Evolutionary conservation across 64 coral and sea anemone genomes (phyloP).

Genomic region (Astreopora myriophthalma): DNA sequence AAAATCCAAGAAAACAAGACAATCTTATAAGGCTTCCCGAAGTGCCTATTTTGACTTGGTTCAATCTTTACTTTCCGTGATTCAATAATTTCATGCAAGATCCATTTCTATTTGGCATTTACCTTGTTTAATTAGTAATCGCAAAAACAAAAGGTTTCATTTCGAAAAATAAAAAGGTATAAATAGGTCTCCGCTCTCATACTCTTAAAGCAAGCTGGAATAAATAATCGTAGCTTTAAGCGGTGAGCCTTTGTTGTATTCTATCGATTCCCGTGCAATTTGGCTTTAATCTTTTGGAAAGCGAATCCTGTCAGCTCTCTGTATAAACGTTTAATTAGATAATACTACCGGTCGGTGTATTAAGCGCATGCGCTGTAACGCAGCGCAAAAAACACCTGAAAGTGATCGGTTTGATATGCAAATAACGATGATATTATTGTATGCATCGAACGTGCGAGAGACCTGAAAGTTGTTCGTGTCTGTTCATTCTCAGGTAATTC

Average conservation of each 20-base stretch:
- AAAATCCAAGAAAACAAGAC: too few relatives aligned
- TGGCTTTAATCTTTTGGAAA: background rate
- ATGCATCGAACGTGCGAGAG: background rate
- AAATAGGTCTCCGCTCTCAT: background rate
- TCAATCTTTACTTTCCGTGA: background rate
- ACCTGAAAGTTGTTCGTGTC: background rate
- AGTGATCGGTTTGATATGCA: background rate
- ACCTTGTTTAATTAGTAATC: background rate
- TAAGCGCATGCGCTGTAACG: background rate
- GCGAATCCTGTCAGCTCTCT: background rate
- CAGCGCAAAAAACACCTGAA: background rate
- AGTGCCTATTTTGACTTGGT: background rate
- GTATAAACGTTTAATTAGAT: constrained; percentile 29
- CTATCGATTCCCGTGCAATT: background rate
- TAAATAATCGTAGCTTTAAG: background rate
- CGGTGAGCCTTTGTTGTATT: background rate
- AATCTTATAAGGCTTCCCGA: too few relatives aligned
- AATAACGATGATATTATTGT: background rate
- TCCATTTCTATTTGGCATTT: background rate
- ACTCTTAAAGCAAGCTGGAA: background rate
- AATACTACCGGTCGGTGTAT: background rate
- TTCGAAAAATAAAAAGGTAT: background rate
- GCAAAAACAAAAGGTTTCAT: background rate
- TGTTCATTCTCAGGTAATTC: background rate
- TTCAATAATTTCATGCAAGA: constrained; percentile 17